phyloP scores from a whole-genome alignment of 2,888 invertebrate species.

The Drosophila nigritarsus region DNA sequence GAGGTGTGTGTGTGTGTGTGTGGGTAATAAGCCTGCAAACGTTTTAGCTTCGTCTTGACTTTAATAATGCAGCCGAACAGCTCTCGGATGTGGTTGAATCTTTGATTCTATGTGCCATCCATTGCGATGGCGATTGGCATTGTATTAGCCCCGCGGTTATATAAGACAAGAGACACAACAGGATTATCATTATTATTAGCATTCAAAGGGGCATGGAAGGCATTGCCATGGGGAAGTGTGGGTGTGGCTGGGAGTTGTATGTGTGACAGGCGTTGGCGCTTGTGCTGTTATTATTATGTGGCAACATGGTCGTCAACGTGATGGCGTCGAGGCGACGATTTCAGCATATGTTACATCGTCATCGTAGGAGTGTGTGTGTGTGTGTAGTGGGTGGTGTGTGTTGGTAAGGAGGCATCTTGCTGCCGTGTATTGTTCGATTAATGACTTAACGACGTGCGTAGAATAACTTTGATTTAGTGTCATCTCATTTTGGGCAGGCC shows the following conservation, averaged over 20 bases:
- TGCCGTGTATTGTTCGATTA: slow-evolving; percentile 77
- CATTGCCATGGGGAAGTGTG: background rate
- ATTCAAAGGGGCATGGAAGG: slow-evolving; percentile 11
- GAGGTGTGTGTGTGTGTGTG: background rate
- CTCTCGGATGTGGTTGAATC: slow-evolving; percentile 10
- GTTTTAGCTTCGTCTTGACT: slow-evolving; percentile 1
- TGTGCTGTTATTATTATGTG: slow-evolving; percentile 72
- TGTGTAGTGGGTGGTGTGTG: slow-evolving; percentile 16
- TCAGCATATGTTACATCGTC: slow-evolving; percentile 73
- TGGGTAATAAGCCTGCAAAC: background rate
- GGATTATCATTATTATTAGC: slow-evolving; percentile 45
- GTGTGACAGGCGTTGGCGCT: slow-evolving; percentile 19
- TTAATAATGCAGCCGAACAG: slow-evolving; percentile 23
- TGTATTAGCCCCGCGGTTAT: slow-evolving; percentile 26
- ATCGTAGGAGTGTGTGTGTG: slow-evolving; percentile 7
- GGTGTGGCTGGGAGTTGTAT: background rate
- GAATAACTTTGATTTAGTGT: slow-evolving; percentile 80
- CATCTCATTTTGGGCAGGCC: slow-evolving; percentile 68
- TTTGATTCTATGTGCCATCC: slow-evolving; percentile 12
- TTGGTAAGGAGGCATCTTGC: slow-evolving; percentile 47
- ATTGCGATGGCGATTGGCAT: slow-evolving; percentile 28
- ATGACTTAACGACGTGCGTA: slow-evolving; percentile 80
- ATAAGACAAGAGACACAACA: slow-evolving; percentile 23
- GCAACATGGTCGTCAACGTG: slow-evolving; percentile 77
- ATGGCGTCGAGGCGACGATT: slow-evolving; percentile 63